phyloP scores from a whole-genome alignment of 2,888 invertebrate genomes.

The Pemphredon lugubris region DNA sequence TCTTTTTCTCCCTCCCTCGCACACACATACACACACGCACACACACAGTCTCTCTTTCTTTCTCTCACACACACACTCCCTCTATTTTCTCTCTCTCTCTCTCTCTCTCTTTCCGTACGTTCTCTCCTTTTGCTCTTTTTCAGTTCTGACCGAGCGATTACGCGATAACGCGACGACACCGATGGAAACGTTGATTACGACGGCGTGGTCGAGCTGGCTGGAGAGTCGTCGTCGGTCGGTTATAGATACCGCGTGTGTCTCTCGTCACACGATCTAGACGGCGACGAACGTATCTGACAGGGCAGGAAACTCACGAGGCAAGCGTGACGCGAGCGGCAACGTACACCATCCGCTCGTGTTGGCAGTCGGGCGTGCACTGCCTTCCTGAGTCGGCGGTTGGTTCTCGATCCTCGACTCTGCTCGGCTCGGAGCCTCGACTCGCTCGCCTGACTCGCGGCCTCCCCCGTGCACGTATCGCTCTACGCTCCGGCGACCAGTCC shows the following conservation, averaged over 20 bases:
- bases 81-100: neutral
- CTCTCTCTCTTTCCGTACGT: neutral
- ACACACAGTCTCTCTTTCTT: too few relatives aligned
- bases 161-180: conserved; percentile 28
- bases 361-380: conserved; percentile 81
- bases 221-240: conserved; percentile 29
- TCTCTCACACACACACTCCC: too few relatives aligned
- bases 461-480: conserved; percentile 57
- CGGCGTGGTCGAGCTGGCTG: conserved; percentile 22
- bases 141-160: conserved; percentile 16
- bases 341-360: conserved; percentile 79
- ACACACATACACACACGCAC: too few relatives aligned
- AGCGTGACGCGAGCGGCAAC: conserved; percentile 66
- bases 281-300: conserved; percentile 59
- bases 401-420: conserved; percentile 67
- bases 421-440: conserved; percentile 40
- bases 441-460: conserved; percentile 44
- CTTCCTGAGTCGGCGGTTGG: conserved; percentile 65
- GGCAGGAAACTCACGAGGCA: conserved; percentile 68
- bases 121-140: neutral
- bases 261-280: conserved; percentile 60
- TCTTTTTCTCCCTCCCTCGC: too few relatives aligned
- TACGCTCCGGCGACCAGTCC: neutral
- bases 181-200: conserved; percentile 6
- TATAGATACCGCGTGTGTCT: conserved; percentile 54